Percentiles rank a stretch among this genome's conserved stretches.
phyloP scores from a whole-genome alignment of 2,113 vertebrate genomes.

The Morone chrysops region DNA sequence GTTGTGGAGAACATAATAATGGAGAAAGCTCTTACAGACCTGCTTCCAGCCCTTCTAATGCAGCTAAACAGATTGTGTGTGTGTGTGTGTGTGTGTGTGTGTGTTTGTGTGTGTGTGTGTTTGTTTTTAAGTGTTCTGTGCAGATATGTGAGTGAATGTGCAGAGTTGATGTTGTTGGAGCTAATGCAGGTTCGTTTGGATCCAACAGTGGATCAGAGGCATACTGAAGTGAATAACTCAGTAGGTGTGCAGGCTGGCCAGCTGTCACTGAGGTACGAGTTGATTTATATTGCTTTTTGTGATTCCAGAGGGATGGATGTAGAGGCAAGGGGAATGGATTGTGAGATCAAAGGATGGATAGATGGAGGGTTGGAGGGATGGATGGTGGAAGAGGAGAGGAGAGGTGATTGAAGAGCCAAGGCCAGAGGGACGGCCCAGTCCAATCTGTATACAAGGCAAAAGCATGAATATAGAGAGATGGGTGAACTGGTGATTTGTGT shows the following conservation, averaged over 20 bases:
- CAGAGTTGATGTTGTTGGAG: slow-evolving; percentile 25
- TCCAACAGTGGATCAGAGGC: slow-evolving; percentile 50
- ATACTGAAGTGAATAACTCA: slow-evolving; percentile 56
- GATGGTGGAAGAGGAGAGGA: slow-evolving; percentile 31
- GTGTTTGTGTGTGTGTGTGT: slow-evolving; percentile 6
- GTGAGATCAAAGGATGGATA: slow-evolving; percentile 49
- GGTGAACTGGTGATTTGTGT: slow-evolving; percentile 45
- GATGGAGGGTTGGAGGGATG: slow-evolving; percentile 35
- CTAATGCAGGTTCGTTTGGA: slow-evolving; percentile 32
- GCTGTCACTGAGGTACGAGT: slow-evolving; percentile 43
- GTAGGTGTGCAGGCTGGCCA: slow-evolving; percentile 45
- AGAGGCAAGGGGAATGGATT: background rate
- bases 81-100: slow-evolving; percentile 15
- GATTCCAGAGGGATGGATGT: slow-evolving; percentile 32
- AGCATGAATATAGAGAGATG: slow-evolving; percentile 35
- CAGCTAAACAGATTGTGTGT: slow-evolving; percentile 44
- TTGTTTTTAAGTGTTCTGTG: background rate
- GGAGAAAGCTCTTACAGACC: slow-evolving; percentile 53
- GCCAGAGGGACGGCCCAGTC: slow-evolving; percentile 43
- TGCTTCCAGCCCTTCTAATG: slow-evolving; percentile 40
- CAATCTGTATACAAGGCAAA: slow-evolving; percentile 47
- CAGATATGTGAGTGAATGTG: slow-evolving; percentile 12
- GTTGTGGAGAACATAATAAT: slow-evolving; percentile 64
- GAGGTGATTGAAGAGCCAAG: slow-evolving; percentile 68
- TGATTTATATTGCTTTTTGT: slow-evolving; percentile 64